Percentiles rank a stretch among this genome's conserved stretches.
phyloP scores from a whole-genome alignment of 2,888 invertebrate genomes.

The Drosophila greeni region DNA sequence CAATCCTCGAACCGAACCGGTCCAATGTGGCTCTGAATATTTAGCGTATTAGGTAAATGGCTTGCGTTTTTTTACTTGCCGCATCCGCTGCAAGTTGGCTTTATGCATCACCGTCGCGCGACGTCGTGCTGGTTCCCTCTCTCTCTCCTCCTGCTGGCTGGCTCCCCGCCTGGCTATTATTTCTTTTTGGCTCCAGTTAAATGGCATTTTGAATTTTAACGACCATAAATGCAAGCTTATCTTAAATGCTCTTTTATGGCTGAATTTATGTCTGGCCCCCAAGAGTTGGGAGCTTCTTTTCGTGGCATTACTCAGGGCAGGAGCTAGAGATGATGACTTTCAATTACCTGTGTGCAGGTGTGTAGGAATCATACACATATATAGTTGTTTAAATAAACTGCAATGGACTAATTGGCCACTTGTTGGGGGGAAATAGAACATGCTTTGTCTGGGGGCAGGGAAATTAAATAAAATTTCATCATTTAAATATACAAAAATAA shows the following conservation, averaged over 20 bases:
- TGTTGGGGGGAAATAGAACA: constrained; percentile 22
- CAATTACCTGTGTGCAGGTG: constrained; percentile 54
- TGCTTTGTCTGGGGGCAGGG: background rate
- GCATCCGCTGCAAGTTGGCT: constrained; percentile 63
- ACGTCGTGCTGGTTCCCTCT: constrained; percentile 17
- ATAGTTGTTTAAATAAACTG: constrained; percentile 3
- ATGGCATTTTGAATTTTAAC: constrained; percentile 74
- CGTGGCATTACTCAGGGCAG: constrained; percentile 1
- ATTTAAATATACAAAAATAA: background rate
- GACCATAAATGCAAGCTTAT: constrained; percentile 74
- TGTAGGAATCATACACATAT: background rate
- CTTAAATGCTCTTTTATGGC: constrained; percentile 74
- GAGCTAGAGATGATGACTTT: constrained; percentile 60
- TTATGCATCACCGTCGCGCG: constrained; percentile 26
- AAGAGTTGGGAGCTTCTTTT: constrained; percentile 12
- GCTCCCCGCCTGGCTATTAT: constrained; percentile 14
- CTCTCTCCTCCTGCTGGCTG: background rate
- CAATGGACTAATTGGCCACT: constrained; percentile 47
- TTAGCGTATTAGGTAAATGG: constrained; percentile 74
- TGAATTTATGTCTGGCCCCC: constrained; percentile 60
- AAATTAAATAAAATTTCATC: background rate
- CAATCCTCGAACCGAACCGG: constrained; percentile 16
- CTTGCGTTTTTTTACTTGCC: constrained; percentile 68
- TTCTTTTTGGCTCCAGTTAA: constrained; percentile 56
- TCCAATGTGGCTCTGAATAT: constrained; percentile 73